Conservation (phyloP, 2,113 vertebrate genomes). For the Nothocercus nigrocapillus region DNA sequence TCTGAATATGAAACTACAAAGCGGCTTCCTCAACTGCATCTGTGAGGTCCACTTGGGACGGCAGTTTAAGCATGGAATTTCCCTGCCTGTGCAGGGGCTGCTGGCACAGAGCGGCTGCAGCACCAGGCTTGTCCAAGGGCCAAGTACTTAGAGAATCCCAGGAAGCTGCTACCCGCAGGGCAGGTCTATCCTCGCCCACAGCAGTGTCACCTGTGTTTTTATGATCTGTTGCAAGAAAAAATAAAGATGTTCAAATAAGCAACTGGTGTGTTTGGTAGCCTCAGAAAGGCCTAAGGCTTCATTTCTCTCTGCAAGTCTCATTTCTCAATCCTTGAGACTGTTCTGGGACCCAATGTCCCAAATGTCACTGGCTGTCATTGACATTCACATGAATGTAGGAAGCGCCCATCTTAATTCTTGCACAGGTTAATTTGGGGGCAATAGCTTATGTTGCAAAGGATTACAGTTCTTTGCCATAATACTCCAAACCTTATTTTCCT, state of each 20-base stretch:
- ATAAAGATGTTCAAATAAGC: not conserved
- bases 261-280: not conserved
- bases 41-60: not conserved
- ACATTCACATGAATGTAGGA: not conserved
- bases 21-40: not conserved
- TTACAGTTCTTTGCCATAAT: not conserved
- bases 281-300: not conserved
- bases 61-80: not conserved
- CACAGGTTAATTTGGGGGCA: not conserved
- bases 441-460: not conserved
- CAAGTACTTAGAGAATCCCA: not conserved
- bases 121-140: too few relatives aligned
- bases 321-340: not conserved
- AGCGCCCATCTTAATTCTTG: not conserved
- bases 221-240: not conserved
- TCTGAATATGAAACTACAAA: not conserved
- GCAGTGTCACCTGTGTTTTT: not conserved
- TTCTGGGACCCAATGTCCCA: not conserved
- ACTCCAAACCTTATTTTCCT: not conserved
- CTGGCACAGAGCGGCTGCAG: not conserved
- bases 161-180: not conserved
- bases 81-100: not conserved
- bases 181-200: not conserved
- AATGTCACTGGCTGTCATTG: not conserved
- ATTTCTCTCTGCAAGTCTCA: not conserved